These are phyloP conservation scores for Drosophila helvetica DNA, from an alignment of 2,888 invertebrate species.

Conservation along the genomic window DNA sequence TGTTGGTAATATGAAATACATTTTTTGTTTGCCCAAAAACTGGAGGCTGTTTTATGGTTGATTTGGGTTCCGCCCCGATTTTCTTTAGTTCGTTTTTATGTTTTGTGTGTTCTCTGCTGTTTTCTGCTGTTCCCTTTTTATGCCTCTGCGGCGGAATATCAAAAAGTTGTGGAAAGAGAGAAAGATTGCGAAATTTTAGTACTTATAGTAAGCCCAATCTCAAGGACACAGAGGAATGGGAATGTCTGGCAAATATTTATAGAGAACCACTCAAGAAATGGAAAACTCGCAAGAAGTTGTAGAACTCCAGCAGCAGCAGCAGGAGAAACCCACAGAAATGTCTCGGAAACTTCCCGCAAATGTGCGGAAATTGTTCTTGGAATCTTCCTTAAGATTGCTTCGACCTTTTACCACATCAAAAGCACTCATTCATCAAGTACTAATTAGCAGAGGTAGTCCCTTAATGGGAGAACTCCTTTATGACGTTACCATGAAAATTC, in stretches of 20 bases:
- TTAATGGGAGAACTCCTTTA: neutral
- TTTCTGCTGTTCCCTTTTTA: conserved; percentile 13
- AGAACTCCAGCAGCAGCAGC: neutral
- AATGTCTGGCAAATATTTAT: conserved; percentile 27
- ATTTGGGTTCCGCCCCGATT: conserved; percentile 10
- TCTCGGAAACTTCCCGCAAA: neutral
- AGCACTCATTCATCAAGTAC: conserved; percentile 20
- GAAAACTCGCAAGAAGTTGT: conserved; percentile 1
- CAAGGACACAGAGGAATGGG: neutral
- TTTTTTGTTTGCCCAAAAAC: conserved; percentile 25
- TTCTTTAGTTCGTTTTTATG: conserved; percentile 36
- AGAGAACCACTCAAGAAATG: conserved; percentile 23
- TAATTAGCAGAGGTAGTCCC: conserved; percentile 26
- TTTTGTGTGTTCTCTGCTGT: neutral
- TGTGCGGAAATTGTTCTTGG: neutral
- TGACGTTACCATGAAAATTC: conserved; percentile 5
- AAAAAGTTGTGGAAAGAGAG: conserved; percentile 2
- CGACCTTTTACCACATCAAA: conserved; percentile 8
- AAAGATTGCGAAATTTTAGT: neutral
- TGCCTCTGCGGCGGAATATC: conserved; percentile 18
- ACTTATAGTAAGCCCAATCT: conserved; percentile 16
- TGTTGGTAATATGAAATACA: conserved; percentile 62
- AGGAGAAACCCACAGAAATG: conserved; percentile 1
- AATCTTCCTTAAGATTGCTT: neutral
- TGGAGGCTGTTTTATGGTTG: conserved; percentile 58